Conservation (phyloP, 2,888 invertebrate species). For the Meteorus colon region DNA sequence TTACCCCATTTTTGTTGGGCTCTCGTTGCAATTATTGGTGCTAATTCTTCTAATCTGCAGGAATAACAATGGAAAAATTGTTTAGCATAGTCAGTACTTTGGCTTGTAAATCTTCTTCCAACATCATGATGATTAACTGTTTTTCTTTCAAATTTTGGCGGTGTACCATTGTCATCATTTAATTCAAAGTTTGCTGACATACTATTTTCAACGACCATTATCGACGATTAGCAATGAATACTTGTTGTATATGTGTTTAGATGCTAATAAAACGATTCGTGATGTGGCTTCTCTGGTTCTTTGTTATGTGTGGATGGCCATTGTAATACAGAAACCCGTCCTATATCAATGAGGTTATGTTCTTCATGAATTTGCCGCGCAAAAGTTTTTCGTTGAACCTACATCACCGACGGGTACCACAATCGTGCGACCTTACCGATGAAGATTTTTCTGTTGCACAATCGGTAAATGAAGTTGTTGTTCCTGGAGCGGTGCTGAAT, state of each 20-base stretch:
- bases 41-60: slow-evolving; percentile 82
- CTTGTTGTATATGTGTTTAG: neutral
- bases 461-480: neutral
- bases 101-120: slow-evolving; percentile 53
- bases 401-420: neutral
- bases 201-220: slow-evolving; percentile 14
- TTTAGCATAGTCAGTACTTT: slow-evolving; percentile 71
- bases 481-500: neutral
- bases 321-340: neutral
- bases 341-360: neutral
- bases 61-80: slow-evolving; percentile 94
- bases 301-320: neutral
- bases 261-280: neutral
- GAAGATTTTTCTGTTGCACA: neutral
- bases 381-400: neutral
- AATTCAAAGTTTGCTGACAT: slow-evolving; percentile 20
- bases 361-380: neutral
- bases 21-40: slow-evolving; percentile 77
- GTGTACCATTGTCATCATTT: slow-evolving; percentile 44
- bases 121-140: slow-evolving; percentile 55
- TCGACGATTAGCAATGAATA: neutral
- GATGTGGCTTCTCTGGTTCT: neutral
- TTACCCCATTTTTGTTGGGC: slow-evolving; percentile 81
- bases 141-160: slow-evolving; percentile 56
- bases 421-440: neutral